Evolutionary conservation across 2,113 vertebrate species (phyloP), one percentile per base, ranked within the genome.

Genomic region (Ochotona princeps): DNA sequence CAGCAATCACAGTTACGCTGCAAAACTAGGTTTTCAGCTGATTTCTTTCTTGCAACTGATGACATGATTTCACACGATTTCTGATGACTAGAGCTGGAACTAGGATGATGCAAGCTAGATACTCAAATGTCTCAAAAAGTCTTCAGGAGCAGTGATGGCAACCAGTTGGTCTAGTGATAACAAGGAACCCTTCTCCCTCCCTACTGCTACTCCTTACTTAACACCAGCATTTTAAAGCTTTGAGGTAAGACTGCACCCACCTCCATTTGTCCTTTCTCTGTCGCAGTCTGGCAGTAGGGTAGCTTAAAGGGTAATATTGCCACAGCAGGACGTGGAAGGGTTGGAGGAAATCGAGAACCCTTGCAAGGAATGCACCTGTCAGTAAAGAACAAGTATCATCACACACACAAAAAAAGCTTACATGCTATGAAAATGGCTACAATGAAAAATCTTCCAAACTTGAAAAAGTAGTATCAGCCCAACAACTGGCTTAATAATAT

Each of bases 211-310:
- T 75, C 54, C 30, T 83, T 67, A 66, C 75, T 49, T 75, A 89
- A 72, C 26, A 84, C 38, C 18, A 63, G 20, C 44, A 85, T 85
- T 75, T 80, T 51, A 92, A 30, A 81, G 51, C 35, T 60, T 35
- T 35, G 38, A 78, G 30, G 51, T 44, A 47, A 75, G 82, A 91
- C n/a, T 73, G 89, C 94, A 96, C 97, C 20, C 98, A 99, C 99
- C 99, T 99, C 99, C 99, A 99, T 99, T 96, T 99, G 99, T 10
- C 99, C 99, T 94, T 99, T 99, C 95, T 99, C 99, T 60, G 99
- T 99, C 90, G 96, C 38, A 70, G 96, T 98, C 97, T 99, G 99
- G 94, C 99, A 99, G 83, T 99, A 98, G 8, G 99, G 99, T 84
- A 99, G 98, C 32, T 98, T 97, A 95, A 99, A 99, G 72, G 99